Base-by-base conservation (phyloP, 2,888 invertebrate species). In the Nemotelus pantherinus region DNA sequence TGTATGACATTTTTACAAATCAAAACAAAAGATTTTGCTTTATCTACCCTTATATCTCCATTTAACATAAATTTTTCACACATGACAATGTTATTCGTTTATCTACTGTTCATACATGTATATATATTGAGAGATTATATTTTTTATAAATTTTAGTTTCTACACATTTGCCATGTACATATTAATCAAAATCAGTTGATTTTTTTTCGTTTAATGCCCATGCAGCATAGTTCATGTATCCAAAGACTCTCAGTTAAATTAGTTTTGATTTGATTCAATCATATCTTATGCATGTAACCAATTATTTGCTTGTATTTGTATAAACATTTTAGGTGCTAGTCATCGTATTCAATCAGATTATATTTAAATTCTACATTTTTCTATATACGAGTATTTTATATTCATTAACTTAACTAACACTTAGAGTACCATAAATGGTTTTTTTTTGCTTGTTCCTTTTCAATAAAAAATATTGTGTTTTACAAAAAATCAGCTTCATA, bases 181-280 rank as follows among this genome's bases (percentile, higher is more conserved):
- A 50, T 50, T 7, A 7, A 50, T 50, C 5, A 7, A 50, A 7
- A 50, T 50, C 5, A 50, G 5, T 50, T 9, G 6, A 7, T 7
- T 50, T 50, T 50, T 5, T 50, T 50, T 50, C 6, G 50, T 25
- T 25, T 25, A 25, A 25, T 25, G 25, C 25, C 25, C 25, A 25
- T 25, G 25, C 25, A 1, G 25, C 25, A 25, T 25, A 25, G 25
- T 25, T 25, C 25, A 25, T 25, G 25, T 25, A 6, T n/a, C n/a
- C 25, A 65, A 44, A 5, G 44, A 65, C 4, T 65, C n/a, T 65
- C 5, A 41, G 39, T 65, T 45, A 45, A 65, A n/a, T 10, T 65
- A 65, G 65, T 65, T 65, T 65, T 65, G 65, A 65, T 65, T 65
- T 65, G 4, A 65, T 65, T 65, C n/a, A 7, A 63, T 50, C 50